Conservation (phyloP, 2,113 vertebrate genomes). For the Solea senegalensis region DNA sequence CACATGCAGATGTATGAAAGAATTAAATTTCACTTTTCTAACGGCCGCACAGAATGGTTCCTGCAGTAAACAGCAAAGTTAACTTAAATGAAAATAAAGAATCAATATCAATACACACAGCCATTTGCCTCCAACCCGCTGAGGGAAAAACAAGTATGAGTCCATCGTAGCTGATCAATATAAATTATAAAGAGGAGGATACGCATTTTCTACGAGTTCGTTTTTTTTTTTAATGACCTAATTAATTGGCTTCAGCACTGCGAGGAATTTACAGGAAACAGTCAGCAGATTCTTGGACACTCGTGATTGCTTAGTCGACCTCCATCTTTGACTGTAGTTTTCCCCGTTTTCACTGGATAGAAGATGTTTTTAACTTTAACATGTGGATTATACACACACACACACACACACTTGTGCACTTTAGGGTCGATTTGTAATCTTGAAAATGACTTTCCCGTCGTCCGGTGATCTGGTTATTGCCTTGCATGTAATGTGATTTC, state of each 20-base stretch:
- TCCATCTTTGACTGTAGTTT: too few species aligned
- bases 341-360: too few species aligned
- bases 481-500: constrained; percentile 70
- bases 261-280: constrained; percentile 33
- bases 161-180: constrained; percentile 47
- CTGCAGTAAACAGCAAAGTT: too few species aligned
- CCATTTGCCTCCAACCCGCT: too few species aligned
- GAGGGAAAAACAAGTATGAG: neutral
- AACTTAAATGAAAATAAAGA: too few species aligned
- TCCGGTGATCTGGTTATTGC: constrained; percentile 59
- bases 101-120: too few species aligned
- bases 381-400: constrained; percentile 5
- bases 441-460: constrained; percentile 53
- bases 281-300: neutral
- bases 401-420: constrained; percentile 12
- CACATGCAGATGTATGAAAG: too few species aligned
- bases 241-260: constrained; percentile 31
- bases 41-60: too few species aligned
- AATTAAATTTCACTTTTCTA: too few species aligned
- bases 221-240: constrained; percentile 45
- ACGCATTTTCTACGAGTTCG: neutral
- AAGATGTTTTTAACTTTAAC: neutral
- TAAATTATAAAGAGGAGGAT: constrained; percentile 25
- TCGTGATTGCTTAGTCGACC: too few species aligned
- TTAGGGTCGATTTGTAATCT: constrained; percentile 60